Percentiles rank a stretch among this genome's conserved stretches.
Conservation (phyloP, 2,113 vertebrate species). For the Camelus bactrianus region DNA sequence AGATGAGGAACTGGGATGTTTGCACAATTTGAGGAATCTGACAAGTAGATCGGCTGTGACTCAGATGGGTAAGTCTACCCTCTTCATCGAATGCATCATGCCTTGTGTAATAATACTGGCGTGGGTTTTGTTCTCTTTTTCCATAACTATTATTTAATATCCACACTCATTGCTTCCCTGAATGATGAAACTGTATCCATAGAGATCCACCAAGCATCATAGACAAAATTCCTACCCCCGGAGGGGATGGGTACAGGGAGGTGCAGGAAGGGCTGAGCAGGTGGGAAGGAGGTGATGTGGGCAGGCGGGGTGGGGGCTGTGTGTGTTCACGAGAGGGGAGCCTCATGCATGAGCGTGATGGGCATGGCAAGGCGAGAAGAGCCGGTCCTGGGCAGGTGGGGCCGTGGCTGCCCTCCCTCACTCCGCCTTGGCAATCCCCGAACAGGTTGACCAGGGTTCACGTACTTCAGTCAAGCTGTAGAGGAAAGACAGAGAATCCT, state of each 20-base stretch:
- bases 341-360: fast-evolving
- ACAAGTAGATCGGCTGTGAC: not conserved
- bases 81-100: not conserved
- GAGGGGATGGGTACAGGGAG: not conserved
- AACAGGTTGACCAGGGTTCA: not conserved
- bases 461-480: not conserved
- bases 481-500: not conserved
- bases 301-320: fast-evolving
- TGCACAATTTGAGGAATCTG: not conserved
- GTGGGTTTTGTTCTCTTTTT: not conserved
- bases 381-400: not conserved
- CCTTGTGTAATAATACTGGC: not conserved
- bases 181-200: not conserved
- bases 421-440: fast-evolving
- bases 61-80: not conserved
- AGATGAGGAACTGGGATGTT: not conserved
- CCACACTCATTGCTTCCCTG: not conserved
- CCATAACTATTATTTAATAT: not conserved
- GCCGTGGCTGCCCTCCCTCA: fast-evolving
- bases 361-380: not conserved
- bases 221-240: not conserved
- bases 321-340: fast-evolving
- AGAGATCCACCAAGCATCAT: not conserved
- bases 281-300: fast-evolving
- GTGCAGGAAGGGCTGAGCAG: fast-evolving